A percentile compares a stretch with the other conserved stretches of the same genome.
Conservation (phyloP, 1,140 invertebrate genomes). For the Cydia strobilella region DNA sequence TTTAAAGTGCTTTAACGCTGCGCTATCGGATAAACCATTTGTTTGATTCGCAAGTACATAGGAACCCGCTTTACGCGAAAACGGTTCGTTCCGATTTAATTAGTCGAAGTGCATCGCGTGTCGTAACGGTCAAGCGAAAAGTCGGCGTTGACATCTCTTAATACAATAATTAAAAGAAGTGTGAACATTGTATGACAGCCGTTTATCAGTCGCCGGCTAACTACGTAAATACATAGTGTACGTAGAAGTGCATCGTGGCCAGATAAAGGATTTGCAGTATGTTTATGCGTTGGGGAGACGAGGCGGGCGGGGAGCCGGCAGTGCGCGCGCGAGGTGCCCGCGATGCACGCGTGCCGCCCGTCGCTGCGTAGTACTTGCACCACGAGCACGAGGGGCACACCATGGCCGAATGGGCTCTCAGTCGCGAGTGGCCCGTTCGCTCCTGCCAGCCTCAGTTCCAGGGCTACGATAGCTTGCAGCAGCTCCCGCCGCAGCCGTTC, state of each 20-base stretch:
- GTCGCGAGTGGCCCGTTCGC: constrained; percentile 44
- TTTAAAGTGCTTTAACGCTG: background rate
- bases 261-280: constrained; percentile 65
- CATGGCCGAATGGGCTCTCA: constrained; percentile 55
- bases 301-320: constrained; percentile 47
- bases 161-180: constrained; percentile 17
- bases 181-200: constrained; percentile 14
- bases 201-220: constrained; percentile 47
- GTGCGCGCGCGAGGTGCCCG: constrained; percentile 60
- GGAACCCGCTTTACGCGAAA: background rate
- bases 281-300: constrained; percentile 54
- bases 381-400: constrained; percentile 39
- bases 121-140: background rate
- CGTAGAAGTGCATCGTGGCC: constrained; percentile 39
- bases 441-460: constrained; percentile 35
- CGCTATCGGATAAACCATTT: constrained; percentile 10
- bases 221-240: constrained; percentile 42
- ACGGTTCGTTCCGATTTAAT: constrained; percentile 1
- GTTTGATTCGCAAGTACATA: constrained; percentile 10
- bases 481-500: constrained; percentile 37
- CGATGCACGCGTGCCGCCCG: constrained; percentile 55
- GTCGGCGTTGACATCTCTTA: background rate
- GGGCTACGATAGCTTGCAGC: constrained; percentile 38
- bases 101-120: constrained; percentile 12
- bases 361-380: constrained; percentile 45